These are phyloP conservation scores for Cyclura pinguis DNA, from an alignment of 2,797 vertebrate genomes.

Conservation along the genomic window DNA sequence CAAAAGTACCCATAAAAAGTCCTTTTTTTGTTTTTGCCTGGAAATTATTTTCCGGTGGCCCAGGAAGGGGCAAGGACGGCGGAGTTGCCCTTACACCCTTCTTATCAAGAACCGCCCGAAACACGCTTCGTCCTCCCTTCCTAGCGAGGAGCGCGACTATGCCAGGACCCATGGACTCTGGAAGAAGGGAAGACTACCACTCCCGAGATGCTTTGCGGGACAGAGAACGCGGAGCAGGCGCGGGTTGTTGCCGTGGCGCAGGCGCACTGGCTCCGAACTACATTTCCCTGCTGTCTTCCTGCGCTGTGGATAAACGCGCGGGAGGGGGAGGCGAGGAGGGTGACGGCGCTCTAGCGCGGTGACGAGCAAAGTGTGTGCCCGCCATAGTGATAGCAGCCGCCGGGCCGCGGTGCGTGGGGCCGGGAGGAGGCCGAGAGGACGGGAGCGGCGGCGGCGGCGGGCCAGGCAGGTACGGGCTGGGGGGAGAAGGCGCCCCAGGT, in stretches of 20 bases:
- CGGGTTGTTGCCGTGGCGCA: not conserved
- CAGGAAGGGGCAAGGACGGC: too few species aligned
- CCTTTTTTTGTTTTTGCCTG: too few species aligned
- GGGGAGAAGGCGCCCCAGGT: not conserved
- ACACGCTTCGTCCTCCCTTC: not conserved
- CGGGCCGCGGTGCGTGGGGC: conserved; percentile 72
- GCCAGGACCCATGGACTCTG: too few species aligned
- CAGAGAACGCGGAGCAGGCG: too few species aligned
- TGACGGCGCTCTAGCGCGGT: conserved; percentile 60
- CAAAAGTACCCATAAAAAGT: too few species aligned
- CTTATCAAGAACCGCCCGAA: too few species aligned
- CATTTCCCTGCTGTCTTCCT: conserved; percentile 50
- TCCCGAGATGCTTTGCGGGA: conserved; percentile 29
- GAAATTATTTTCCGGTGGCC: too few species aligned
- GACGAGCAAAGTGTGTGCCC: conserved; percentile 82
- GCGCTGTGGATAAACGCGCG: not conserved
- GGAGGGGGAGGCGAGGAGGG: not conserved
- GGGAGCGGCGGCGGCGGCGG: not conserved
- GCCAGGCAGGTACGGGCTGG: not conserved
- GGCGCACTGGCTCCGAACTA: conserved; percentile 47
- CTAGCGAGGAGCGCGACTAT: not conserved
- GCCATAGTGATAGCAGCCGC: conserved; percentile 72
- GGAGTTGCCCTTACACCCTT: too few species aligned
- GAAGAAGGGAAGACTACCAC: not conserved
- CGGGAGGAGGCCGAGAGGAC: conserved; percentile 54